Evolutionary conservation across 2,113 vertebrate species (phyloP).

Genomic region (Upupa epops): DNA sequence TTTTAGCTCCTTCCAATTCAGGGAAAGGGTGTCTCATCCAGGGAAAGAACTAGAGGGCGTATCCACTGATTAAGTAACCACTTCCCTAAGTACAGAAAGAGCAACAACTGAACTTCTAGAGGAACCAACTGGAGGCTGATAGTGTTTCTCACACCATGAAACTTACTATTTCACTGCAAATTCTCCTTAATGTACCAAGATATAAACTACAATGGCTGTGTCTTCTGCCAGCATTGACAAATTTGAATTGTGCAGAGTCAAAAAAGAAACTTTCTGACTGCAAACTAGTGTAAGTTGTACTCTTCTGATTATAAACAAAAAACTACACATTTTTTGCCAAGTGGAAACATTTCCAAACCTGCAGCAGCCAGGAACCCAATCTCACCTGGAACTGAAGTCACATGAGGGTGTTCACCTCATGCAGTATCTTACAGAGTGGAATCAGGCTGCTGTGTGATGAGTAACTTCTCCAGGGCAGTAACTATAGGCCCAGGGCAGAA

Average conservation of each 20-base stretch:
- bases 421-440: background rate
- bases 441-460: background rate
- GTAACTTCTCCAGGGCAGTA: background rate
- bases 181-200: background rate
- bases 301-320: background rate
- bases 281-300: background rate
- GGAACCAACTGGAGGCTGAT: background rate
- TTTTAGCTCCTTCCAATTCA: background rate
- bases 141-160: background rate
- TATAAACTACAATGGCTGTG: background rate
- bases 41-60: background rate
- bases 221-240: background rate
- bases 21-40: background rate
- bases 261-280: background rate
- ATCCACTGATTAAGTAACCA: background rate
- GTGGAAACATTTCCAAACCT: background rate
- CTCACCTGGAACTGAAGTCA: background rate
- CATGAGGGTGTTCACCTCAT: background rate
- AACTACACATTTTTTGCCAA: background rate
- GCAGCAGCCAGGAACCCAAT: background rate
- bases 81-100: background rate
- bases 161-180: background rate
- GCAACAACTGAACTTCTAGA: background rate
- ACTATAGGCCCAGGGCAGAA: background rate
- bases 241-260: background rate